Evolutionary conservation across 2,797 vertebrate genomes (phyloP), one percentile per base, ranked within the genome.

Genomic region (Manis crassicaudata): DNA sequence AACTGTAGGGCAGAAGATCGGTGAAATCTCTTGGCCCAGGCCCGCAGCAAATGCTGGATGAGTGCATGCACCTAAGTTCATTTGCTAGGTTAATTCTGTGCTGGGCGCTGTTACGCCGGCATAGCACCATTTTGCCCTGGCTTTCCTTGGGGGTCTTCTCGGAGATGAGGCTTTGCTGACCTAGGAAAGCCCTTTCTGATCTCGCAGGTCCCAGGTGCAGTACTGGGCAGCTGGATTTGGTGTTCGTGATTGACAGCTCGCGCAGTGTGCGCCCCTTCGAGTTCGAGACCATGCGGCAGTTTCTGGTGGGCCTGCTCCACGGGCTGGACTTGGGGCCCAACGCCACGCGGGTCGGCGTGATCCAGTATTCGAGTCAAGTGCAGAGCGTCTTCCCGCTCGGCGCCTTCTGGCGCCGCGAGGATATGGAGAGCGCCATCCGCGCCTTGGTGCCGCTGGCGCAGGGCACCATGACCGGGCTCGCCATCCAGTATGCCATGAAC

Each of bases 361-460:
- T 99, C 92, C 99, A 99, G 97, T 99, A 99, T 96, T 99, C 99
- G 92, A 99, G 99, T 97, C 99, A 99, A 98, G 99, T 99, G 92
- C 99, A 99, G 97, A 99, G 98, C 50, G 99, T 99, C 97, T 99
- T 99, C 98, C 99, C 99, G n/a, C 99, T 99, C 87, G 99, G 99
- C 93, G 97, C 98, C 1, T 99, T 99, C 97, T 98, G 97, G 65
- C 99, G 98, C 0, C 97, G 98, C 65, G 98, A 99, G 0, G 98
- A 99, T 79, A 99, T 99, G 99, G 99, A 99, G 96, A 99, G 98
- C 65, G 99, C 99, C 98, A 99, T 99, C 98, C 99, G 99, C 56
- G 97, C 99, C 97, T 99, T 99, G 95, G 96, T 99, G 68, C 99
- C 99, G 0, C 98, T 99, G 77, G 99, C 99, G 32, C 99, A 99